Percentiles rank a stretch among this genome's conserved stretches.
phyloP scores from a whole-genome alignment of 2,797 vertebrate genomes.

The Hylomyscus alleni region DNA sequence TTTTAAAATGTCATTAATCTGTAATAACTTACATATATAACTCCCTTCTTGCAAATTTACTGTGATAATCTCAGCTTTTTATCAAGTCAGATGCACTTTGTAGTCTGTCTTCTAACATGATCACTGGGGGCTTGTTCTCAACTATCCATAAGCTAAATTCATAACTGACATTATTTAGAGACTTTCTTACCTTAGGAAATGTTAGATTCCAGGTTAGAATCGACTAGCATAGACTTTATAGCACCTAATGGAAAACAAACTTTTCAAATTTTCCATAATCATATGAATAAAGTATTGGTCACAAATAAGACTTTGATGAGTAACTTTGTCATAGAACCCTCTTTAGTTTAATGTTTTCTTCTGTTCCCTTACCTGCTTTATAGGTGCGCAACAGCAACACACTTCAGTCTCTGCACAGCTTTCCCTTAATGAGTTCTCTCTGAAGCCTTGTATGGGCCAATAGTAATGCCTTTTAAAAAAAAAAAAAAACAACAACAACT shows the following conservation, averaged over 20 bases:
- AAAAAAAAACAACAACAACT: neutral
- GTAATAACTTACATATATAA: neutral
- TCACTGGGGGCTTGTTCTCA: neutral
- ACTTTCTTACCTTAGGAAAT: neutral
- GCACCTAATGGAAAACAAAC: neutral
- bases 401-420: fast-evolving
- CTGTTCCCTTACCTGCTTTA: neutral
- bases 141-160: neutral
- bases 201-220: neutral
- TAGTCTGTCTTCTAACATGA: neutral
- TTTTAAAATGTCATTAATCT: conserved; percentile 27
- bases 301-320: neutral
- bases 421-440: neutral
- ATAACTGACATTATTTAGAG: conserved; percentile 18
- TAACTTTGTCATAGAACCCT: neutral
- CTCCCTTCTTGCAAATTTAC: neutral
- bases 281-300: neutral
- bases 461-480: neutral
- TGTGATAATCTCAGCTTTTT: conserved; percentile 33
- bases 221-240: neutral
- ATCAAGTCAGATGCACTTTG: neutral
- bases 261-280: neutral
- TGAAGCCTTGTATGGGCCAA: neutral
- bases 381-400: neutral
- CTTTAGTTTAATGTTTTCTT: neutral